Evolutionary conservation across 2,113 vertebrate species (phyloP).

Genomic region (Podiceps cristatus): DNA sequence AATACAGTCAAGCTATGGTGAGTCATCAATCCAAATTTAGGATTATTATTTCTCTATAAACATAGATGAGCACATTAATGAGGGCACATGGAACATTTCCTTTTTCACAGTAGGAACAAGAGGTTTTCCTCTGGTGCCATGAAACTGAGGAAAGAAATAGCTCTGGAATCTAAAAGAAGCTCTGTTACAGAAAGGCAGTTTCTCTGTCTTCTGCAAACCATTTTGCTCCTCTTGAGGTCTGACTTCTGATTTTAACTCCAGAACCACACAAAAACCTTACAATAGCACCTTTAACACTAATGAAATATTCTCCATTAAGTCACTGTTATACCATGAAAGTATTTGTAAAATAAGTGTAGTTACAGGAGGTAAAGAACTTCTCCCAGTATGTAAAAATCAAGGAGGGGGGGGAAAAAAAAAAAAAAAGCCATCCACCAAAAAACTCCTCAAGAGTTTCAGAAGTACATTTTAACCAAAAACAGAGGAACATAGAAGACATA

Average conservation of each 20-base stretch:
- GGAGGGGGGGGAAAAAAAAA: too few relatives aligned
- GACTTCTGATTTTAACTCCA: not conserved
- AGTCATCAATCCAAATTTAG: constrained; percentile 6
- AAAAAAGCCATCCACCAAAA: not conserved
- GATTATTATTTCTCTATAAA: not conserved
- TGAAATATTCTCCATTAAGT: not conserved
- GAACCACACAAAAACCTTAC: not conserved
- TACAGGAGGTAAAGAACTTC: not conserved
- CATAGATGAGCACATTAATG: not conserved
- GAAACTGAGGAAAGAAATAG: not conserved
- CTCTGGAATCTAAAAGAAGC: not conserved
- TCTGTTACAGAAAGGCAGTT: not conserved
- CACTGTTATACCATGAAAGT: not conserved
- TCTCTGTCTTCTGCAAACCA: not conserved
- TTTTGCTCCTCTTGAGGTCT: not conserved
- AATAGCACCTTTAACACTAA: not conserved
- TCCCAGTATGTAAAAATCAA: not conserved
- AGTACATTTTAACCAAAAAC: not conserved
- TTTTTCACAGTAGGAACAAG: not conserved
- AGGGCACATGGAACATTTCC: not conserved
- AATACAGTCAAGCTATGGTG: not conserved
- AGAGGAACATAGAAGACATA: not conserved
- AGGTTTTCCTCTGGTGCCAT: not conserved
- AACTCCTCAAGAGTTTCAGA: not conserved
- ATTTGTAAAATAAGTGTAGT: not conserved